These are phyloP conservation scores for Tachysurus vachellii DNA, from an alignment of 2,113 vertebrate genomes.

Conservation along the genomic window DNA sequence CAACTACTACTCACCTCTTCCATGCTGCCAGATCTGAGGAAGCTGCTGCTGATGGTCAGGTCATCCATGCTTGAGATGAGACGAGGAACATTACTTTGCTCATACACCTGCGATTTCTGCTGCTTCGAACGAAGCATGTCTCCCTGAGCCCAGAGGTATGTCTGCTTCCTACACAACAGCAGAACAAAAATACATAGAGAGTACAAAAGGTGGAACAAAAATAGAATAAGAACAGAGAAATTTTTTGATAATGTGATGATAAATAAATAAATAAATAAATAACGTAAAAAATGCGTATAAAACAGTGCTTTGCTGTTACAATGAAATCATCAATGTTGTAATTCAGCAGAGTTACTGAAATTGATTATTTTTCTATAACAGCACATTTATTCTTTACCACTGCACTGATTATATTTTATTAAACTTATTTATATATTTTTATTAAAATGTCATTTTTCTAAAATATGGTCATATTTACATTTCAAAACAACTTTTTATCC, in stretches of 20 bases:
- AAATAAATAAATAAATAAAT: no score
- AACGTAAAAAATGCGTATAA: background rate
- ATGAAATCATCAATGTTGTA: background rate
- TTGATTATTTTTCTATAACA: background rate
- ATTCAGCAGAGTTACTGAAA: background rate
- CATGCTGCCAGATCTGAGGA: slow-evolving; percentile 66
- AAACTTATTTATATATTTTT: background rate
- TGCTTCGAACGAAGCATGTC: slow-evolving; percentile 79
- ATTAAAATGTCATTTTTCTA: background rate
- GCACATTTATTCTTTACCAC: background rate
- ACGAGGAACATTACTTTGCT: slow-evolving; percentile 74
- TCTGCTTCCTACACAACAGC: slow-evolving; percentile 81
- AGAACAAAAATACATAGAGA: background rate
- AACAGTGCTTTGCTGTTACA: background rate
- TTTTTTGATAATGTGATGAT: no score
- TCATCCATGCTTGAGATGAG: slow-evolving; percentile 84
- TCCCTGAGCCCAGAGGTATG: slow-evolving; percentile 84
- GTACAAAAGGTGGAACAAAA: background rate
- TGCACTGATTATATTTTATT: background rate
- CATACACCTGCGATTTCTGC: slow-evolving; percentile 63
- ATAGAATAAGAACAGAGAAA: background rate
- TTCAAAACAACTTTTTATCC: background rate
- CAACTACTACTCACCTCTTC: slow-evolving; percentile 75
- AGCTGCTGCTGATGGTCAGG: slow-evolving; percentile 73
- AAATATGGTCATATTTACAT: background rate